phyloP scores from a whole-genome alignment of 2,888 invertebrate species.

The Xestia ashworthii region DNA sequence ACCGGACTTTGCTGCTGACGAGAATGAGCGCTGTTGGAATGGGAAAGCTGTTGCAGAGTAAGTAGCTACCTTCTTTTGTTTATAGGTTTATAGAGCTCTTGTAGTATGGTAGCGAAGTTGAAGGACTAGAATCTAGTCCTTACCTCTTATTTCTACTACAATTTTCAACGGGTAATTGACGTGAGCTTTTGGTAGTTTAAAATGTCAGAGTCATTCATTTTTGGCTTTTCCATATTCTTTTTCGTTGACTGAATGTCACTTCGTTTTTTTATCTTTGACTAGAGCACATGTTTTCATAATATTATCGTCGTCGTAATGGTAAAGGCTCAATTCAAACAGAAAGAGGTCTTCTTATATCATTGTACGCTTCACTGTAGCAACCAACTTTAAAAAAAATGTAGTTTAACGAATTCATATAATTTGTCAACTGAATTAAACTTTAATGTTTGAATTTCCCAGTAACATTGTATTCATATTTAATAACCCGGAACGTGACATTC shows the following conservation, averaged over 20 bases:
- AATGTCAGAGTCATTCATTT: not conserved
- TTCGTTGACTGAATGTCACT: not conserved
- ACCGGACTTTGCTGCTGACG: conserved; percentile 92
- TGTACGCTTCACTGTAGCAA: no score
- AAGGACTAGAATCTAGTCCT: not conserved
- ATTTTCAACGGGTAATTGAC: not conserved
- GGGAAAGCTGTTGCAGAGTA: conserved; percentile 94
- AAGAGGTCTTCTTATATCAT: not conserved
- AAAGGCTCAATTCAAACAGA: not conserved
- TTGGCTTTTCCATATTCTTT: not conserved
- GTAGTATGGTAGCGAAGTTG: not conserved
- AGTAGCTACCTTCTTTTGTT: conserved; percentile 81
- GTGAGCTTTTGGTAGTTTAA: not conserved
- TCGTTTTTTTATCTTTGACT: not conserved
- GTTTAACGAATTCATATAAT: not conserved
- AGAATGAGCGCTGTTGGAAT: conserved; percentile 95
- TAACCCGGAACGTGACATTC: conserved; percentile 9
- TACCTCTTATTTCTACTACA: not conserved
- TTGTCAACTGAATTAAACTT: not conserved
- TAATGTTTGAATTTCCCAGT: not conserved
- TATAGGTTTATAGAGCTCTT: not conserved
- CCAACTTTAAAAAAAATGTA: no score
- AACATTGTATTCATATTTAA: conserved; percentile 13
- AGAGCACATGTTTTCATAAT: not conserved
- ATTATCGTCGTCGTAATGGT: not conserved